Percentiles rank a stretch among this genome's conserved stretches.
These are phyloP conservation scores for Lycodopsis pacificus DNA, from an alignment of 2,797 vertebrate species.

Conservation along the genomic window DNA sequence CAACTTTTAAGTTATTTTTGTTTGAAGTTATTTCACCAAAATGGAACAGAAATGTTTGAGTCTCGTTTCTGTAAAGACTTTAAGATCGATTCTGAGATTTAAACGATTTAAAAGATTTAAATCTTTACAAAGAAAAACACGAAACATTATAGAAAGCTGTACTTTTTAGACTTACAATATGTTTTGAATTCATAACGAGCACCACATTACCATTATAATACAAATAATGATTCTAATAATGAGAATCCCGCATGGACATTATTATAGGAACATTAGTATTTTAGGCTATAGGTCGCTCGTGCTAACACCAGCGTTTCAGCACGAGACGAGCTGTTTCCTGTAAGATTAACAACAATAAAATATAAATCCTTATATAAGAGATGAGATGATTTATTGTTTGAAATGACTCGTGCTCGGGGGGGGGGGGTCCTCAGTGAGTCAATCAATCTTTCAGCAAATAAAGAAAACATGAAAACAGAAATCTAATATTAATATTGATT, in stretches of 20 bases:
- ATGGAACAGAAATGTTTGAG: not conserved
- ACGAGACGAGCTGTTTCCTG: conserved; percentile 1
- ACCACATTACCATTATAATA: not conserved
- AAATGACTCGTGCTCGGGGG: not conserved
- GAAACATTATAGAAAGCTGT: not conserved
- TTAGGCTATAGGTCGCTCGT: not conserved
- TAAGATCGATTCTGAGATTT: not conserved
- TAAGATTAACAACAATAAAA: not conserved
- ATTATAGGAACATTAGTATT: not conserved
- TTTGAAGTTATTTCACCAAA: not conserved
- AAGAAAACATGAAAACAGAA: not conserved
- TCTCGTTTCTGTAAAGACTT: not conserved
- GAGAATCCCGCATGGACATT: not conserved
- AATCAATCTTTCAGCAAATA: not conserved
- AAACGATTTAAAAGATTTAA: not conserved
- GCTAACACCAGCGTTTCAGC: not conserved
- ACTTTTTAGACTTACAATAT: not conserved
- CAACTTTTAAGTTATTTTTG: no score
- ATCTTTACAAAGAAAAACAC: not conserved
- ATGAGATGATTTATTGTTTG: not conserved
- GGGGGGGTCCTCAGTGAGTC: not conserved
- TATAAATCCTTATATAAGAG: not conserved
- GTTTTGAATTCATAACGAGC: not conserved
- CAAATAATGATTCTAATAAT: not conserved
- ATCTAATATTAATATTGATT: not conserved